phyloP scores from a whole-genome alignment of 1,140 invertebrate genomes.

The Battus philenor region DNA sequence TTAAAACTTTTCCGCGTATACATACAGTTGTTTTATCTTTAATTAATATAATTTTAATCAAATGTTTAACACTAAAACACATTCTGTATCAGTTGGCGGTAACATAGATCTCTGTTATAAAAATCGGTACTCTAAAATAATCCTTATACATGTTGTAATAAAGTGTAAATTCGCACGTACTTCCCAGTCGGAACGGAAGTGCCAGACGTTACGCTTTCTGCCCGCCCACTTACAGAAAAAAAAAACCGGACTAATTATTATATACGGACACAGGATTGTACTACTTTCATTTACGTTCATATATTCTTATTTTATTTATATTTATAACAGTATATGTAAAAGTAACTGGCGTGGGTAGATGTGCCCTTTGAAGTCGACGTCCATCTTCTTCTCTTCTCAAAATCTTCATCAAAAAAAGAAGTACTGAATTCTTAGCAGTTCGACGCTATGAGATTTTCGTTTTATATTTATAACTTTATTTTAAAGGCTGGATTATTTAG shows the following conservation, averaged over 20 bases:
- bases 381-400: too few species aligned
- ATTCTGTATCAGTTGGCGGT: constrained; percentile 5
- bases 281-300: constrained; percentile 57
- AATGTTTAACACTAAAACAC: background rate
- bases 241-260: constrained; percentile 62
- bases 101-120: constrained; percentile 5
- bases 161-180: constrained; percentile 16
- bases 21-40: too few species aligned
- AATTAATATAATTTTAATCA: constrained; percentile 3
- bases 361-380: too few species aligned
- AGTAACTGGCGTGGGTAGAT: too few species aligned
- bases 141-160: constrained; percentile 17
- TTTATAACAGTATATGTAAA: too few species aligned
- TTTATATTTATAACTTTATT: too few species aligned
- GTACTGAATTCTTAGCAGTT: too few species aligned
- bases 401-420: too few species aligned
- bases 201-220: constrained; percentile 60
- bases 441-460: too few species aligned
- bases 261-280: constrained; percentile 51
- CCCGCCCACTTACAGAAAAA: constrained; percentile 40
- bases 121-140: constrained; percentile 1
- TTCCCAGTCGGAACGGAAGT: constrained; percentile 40
- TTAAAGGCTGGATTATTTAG: too few species aligned
- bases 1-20: too few species aligned
- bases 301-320: too few species aligned